A percentile compares a stretch with the other conserved stretches of the same genome.
Conservation (phyloP, 2,113 vertebrate species). For the Arizona elegans region DNA sequence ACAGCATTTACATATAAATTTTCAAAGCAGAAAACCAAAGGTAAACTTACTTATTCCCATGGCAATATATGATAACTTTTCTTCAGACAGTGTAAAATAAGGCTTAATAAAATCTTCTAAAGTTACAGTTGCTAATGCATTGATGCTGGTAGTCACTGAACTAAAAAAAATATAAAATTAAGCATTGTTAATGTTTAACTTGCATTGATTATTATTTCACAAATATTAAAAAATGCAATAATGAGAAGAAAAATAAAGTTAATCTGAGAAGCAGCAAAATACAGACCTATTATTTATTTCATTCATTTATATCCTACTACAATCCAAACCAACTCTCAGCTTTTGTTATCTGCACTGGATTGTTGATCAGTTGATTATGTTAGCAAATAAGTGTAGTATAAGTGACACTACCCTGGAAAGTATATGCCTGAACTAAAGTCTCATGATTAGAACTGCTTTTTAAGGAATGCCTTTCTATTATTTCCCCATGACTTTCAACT, state of each 20-base stretch:
- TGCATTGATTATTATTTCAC: neutral
- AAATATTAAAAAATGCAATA: neutral
- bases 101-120: constrained; percentile 82
- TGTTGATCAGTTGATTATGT: neutral
- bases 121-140: constrained; percentile 86
- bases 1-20: neutral
- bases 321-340: neutral
- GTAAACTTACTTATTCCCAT: constrained; percentile 82
- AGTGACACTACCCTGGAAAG: neutral
- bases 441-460: neutral
- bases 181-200: neutral
- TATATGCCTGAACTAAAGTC: neutral
- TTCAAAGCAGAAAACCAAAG: constrained; percentile 12
- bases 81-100: constrained; percentile 67
- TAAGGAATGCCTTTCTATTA: neutral
- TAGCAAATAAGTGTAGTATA: neutral
- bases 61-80: constrained; percentile 76
- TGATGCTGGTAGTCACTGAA: constrained; percentile 89
- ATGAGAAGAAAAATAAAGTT: neutral
- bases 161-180: constrained; percentile 64
- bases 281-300: neutral
- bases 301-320: neutral
- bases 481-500: neutral
- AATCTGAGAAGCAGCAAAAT: neutral
- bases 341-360: neutral